Conservation (phyloP, 2,888 invertebrate genomes). For the Hemaris fuciformis region DNA sequence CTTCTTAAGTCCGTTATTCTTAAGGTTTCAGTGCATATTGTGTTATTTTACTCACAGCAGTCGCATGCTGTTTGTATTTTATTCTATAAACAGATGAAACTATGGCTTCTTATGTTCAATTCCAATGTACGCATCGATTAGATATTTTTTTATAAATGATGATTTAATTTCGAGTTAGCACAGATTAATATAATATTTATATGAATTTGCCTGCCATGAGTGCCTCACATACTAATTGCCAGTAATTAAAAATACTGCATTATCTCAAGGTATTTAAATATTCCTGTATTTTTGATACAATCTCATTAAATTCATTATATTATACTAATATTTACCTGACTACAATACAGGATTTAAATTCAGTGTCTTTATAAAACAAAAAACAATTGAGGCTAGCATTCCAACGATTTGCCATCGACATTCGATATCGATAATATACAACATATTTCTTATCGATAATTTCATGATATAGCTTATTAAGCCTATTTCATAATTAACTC, state of each 20-base stretch:
- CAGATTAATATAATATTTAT: not conserved
- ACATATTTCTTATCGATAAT: slow-evolving; percentile 12
- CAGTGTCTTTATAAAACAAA: not conserved
- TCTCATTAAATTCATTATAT: not conserved
- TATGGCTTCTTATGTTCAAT: too few species aligned
- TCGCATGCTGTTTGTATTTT: not conserved
- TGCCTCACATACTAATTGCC: not conserved
- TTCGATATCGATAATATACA: not conserved
- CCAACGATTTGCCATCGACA: not conserved
- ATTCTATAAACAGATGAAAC: not conserved
- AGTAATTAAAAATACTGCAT: not conserved
- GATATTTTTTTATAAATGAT: not conserved
- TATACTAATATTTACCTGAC: too few species aligned
- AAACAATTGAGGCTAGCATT: not conserved
- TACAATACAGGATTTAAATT: too few species aligned
- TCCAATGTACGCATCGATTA: not conserved
- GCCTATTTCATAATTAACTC: not conserved
- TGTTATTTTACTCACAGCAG: not conserved
- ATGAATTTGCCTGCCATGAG: not conserved
- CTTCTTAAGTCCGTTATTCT: not conserved
- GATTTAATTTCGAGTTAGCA: not conserved
- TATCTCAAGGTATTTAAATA: not conserved
- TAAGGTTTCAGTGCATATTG: not conserved
- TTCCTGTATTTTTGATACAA: not conserved
- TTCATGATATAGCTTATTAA: slow-evolving; percentile 7